A percentile compares a stretch with the other conserved stretches of the same genome.
Evolutionary conservation across 2,888 invertebrate genomes (phyloP).

Genomic region (Macropis europaea): DNA sequence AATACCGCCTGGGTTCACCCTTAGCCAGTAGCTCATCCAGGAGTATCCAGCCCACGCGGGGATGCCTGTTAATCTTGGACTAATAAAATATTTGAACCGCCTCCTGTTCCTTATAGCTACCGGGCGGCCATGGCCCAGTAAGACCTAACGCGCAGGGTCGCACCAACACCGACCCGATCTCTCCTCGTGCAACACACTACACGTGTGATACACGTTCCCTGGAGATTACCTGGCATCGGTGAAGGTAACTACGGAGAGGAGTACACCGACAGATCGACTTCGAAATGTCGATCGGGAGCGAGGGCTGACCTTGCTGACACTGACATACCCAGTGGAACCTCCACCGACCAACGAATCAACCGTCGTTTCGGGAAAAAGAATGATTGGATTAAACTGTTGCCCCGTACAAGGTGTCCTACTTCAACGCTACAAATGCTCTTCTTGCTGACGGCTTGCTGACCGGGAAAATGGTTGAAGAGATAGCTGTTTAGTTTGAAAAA

Average conservation of each 20-base stretch:
- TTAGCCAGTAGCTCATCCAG: neutral
- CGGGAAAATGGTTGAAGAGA: too few species aligned
- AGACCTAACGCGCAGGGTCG: constrained; percentile 54
- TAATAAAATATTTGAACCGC: constrained; percentile 69
- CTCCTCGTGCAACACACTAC: constrained; percentile 18
- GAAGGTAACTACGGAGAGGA: constrained; percentile 28
- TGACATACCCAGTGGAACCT: too few species aligned
- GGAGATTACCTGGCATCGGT: constrained; percentile 50
- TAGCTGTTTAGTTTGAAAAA: too few species aligned
- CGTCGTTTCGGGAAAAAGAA: too few species aligned
- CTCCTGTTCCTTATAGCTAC: constrained; percentile 53
- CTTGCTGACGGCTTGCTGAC: too few species aligned
- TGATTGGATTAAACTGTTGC: too few species aligned
- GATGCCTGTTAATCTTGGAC: constrained; percentile 60
- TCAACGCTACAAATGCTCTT: too few species aligned
- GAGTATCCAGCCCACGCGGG: neutral
- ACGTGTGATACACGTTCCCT: constrained; percentile 40
- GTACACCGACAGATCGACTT: constrained; percentile 33
- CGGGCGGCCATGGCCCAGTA: constrained; percentile 67
- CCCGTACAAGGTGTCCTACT: too few species aligned
- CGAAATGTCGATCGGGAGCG: constrained; percentile 51
- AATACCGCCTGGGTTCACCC: too few species aligned
- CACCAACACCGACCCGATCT: constrained; percentile 28
- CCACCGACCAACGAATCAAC: too few species aligned
- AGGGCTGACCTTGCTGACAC: constrained; percentile 14